Base-by-base conservation (phyloP, 2,888 invertebrate genomes). In the Lasius platythorax region DNA sequence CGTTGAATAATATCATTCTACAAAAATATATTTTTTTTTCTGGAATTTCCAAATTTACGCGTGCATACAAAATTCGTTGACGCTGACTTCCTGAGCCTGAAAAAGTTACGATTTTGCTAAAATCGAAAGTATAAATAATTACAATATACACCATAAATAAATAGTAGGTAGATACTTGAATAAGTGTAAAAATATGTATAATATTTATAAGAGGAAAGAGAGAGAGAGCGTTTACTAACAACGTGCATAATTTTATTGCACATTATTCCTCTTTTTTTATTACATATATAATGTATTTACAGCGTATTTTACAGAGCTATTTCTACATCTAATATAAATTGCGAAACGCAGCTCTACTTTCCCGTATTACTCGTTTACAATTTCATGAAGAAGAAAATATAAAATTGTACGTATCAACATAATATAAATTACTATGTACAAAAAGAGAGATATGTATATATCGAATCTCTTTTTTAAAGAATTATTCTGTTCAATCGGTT, bases 41-140 rank as follows among this genome's bases (percentile, higher is more conserved):
- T 37, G 11, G 0, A 5, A 18, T 46, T 30, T 30, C n/a, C 5
- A 28, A 30, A 28, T 43, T 30, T 63, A 30, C 18, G 18, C 2
- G 5, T 23, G 43, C 2, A n/a, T n/a, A 0, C 46, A 50, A 33
- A 66, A 66, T 18, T 74, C n/a, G 8, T 28, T 12, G 4, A 18
- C 3, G 12, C 2, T 33, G 0, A 46, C 6, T 50, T 18, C 23
- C 23, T 2, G 6, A 50, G 18, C 3, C 50, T 18, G 23, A 12
- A 75, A 64, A 33, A 37, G 12, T 23, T 8, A 12, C 2, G 30
- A 43, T 30, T 66, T 50, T 33, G 2, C 58, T 61, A 18, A 50
- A 30, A 15, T 63, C 15, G 23, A 66, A 75, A 50, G 11, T 28
- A 74, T 12, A 46, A 46, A 43, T 43, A 46, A 64, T 64, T 64